Percentiles rank a stretch among this genome's conserved stretches.
Evolutionary conservation across 1,140 invertebrate species (phyloP).

Genomic region (Papilio helenus): DNA sequence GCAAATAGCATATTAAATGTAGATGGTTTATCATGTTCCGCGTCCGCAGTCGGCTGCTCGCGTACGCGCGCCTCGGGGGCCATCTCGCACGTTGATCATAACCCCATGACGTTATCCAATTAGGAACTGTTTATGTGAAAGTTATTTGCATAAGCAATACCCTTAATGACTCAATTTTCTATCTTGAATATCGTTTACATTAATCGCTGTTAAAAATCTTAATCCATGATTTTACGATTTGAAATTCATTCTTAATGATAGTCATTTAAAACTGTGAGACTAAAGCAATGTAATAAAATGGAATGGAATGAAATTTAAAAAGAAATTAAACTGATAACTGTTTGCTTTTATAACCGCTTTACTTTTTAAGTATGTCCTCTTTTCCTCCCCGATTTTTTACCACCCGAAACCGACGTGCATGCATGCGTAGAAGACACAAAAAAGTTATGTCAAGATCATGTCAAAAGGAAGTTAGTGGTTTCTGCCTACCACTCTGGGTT

Average conservation of each 20-base stretch:
- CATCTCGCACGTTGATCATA: slow-evolving; percentile 41
- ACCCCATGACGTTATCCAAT: slow-evolving; percentile 43
- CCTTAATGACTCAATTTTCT: slow-evolving; percentile 23
- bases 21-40: slow-evolving; percentile 61
- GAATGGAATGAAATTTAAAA: neutral
- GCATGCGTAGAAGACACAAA: no score
- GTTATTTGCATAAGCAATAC: slow-evolving; percentile 23
- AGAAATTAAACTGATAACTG: neutral
- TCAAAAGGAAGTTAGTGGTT: no score
- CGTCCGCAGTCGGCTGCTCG: slow-evolving; percentile 57
- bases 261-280: neutral
- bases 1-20: slow-evolving; percentile 77
- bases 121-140: slow-evolving; percentile 39
- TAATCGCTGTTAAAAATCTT: slow-evolving; percentile 5
- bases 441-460: no score
- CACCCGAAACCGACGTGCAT: no score
- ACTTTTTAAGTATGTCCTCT: neutral
- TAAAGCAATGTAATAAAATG: slow-evolving; percentile 3
- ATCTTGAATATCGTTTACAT: neutral
- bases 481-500: no score
- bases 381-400: neutral
- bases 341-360: no score
- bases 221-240: slow-evolving; percentile 8
- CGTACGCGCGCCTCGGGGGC: slow-evolving; percentile 63
- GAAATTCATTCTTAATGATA: slow-evolving; percentile 1